These are phyloP conservation scores for Drosophila kanekoi DNA, from an alignment of 2,888 invertebrate genomes.

Conservation along the genomic window DNA sequence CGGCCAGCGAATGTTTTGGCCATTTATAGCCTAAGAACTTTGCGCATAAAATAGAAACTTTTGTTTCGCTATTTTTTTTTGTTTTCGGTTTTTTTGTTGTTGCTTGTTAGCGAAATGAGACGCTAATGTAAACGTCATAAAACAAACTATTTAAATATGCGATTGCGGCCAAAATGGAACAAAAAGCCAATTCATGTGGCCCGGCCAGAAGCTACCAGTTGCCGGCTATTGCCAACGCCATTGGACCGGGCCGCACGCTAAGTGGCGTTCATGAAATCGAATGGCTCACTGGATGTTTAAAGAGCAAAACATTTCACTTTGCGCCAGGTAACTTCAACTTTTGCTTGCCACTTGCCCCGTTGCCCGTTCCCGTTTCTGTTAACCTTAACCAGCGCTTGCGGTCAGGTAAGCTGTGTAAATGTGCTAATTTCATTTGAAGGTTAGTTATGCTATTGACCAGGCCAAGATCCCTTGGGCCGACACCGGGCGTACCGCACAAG, in stretches of 20 bases:
- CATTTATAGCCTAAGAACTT: conserved; percentile 80
- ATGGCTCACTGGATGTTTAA: conserved; percentile 68
- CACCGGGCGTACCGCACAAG: conserved; percentile 10
- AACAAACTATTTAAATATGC: conserved; percentile 81
- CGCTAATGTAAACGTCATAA: conserved; percentile 82
- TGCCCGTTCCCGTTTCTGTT: neutral
- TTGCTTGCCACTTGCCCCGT: conserved; percentile 5
- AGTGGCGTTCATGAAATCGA: conserved; percentile 80
- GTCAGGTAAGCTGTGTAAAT: conserved; percentile 78
- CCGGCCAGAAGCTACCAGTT: conserved; percentile 15
- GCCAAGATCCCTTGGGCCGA: conserved; percentile 37
- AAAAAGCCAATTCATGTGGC: conserved; percentile 75
- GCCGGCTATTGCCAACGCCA: conserved; percentile 39
- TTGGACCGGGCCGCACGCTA: conserved; percentile 68
- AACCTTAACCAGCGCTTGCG: conserved; percentile 40
- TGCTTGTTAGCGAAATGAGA: conserved; percentile 80
- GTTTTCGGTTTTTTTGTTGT: conserved; percentile 2
- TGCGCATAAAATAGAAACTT: conserved; percentile 79
- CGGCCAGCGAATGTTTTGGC: conserved; percentile 44
- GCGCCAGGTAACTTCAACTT: conserved; percentile 13
- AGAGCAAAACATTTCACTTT: conserved; percentile 79
- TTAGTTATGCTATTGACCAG: conserved; percentile 78
- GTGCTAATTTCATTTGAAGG: conserved; percentile 81
- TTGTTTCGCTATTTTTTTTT: conserved; percentile 56
- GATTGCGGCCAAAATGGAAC: conserved; percentile 59